Evolutionary conservation across 2,888 invertebrate genomes (phyloP).

Genomic region (Pyralis farinalis): DNA sequence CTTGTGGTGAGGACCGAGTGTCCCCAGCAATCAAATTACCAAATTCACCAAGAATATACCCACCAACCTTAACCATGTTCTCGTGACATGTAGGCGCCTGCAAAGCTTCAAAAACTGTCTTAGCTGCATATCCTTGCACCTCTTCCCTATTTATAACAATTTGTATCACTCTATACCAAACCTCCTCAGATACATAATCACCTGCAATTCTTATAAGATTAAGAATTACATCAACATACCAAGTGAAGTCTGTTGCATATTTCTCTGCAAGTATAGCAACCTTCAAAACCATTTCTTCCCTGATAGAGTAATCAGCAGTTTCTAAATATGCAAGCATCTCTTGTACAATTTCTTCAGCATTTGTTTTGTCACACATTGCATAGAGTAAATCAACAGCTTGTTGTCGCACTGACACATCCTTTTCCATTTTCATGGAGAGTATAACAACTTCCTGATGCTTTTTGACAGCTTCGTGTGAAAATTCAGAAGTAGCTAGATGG

Average conservation of each 20-base stretch:
- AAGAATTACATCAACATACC: conserved; percentile 98
- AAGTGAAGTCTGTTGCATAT: conserved; percentile 99
- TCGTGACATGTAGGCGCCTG: conserved; percentile 99
- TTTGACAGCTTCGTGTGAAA: conserved; percentile 99
- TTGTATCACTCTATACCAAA: conserved; percentile 99
- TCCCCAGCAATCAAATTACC: conserved; percentile 99
- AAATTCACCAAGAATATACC: conserved; percentile 99
- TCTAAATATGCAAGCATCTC: conserved; percentile 99
- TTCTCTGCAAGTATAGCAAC: conserved; percentile 99
- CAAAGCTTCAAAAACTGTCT: conserved; percentile 99
- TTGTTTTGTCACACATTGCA: conserved; percentile 99
- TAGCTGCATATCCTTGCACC: conserved; percentile 99
- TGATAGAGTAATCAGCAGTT: conserved; percentile 99
- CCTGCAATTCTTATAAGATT: conserved; percentile 99
- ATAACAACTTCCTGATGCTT: conserved; percentile 99
- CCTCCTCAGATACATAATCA: conserved; percentile 99
- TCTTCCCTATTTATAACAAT: conserved; percentile 99
- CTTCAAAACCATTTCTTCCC: conserved; percentile 99
- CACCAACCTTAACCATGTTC: conserved; percentile 99
- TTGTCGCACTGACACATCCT: conserved; percentile 98
- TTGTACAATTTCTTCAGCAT: conserved; percentile 99
- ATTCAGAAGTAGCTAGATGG: conserved; percentile 98
- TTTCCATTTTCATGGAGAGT: conserved; percentile 99
- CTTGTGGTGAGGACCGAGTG: conserved; percentile 96
- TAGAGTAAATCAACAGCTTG: conserved; percentile 98